A percentile compares a stretch with the other conserved stretches of the same genome.
These are phyloP conservation scores for Alectura lathami DNA, from an alignment of 2,113 vertebrate species.

Conservation along the genomic window DNA sequence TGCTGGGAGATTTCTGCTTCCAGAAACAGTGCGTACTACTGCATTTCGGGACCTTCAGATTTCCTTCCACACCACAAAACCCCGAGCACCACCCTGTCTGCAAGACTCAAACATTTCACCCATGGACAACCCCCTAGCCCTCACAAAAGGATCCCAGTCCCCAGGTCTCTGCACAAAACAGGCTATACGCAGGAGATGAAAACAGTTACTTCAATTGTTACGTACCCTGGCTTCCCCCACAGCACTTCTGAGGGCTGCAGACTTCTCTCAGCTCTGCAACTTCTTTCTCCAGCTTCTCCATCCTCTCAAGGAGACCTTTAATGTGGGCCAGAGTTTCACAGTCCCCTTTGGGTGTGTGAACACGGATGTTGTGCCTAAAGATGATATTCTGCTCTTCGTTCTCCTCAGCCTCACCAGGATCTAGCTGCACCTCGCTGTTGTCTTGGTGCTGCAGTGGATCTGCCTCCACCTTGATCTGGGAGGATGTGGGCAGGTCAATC, in stretches of 20 bases:
- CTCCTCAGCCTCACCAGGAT: background rate
- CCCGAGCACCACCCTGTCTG: background rate
- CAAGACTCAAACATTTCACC: background rate
- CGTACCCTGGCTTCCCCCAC: constrained; percentile 74
- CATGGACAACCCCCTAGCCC: rapidly evolving
- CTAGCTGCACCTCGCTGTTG: constrained; percentile 46
- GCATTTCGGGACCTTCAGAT: background rate
- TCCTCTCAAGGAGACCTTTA: constrained; percentile 80
- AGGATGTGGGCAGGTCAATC: constrained; percentile 76
- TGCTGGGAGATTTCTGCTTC: background rate
- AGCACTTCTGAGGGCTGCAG: constrained; percentile 79
- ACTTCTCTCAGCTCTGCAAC: constrained; percentile 81
- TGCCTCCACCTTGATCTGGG: constrained; percentile 77
- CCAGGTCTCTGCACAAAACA: background rate
- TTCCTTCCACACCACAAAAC: background rate
- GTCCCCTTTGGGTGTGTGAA: constrained; percentile 77
- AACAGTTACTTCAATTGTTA: background rate
- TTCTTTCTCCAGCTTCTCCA: constrained; percentile 87
- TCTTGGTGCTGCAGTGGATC: constrained; percentile 70
- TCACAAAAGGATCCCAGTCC: background rate
- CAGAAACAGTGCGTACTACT: background rate
- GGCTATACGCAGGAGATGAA: background rate
- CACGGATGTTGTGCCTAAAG: constrained; percentile 86
- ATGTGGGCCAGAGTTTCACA: constrained; percentile 78
- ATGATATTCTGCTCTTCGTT: constrained; percentile 82